A percentile compares a stretch with the other conserved stretches of the same genome.
Evolutionary conservation across 1,140 invertebrate species (phyloP).

Genomic region (Ceratina japonica): DNA sequence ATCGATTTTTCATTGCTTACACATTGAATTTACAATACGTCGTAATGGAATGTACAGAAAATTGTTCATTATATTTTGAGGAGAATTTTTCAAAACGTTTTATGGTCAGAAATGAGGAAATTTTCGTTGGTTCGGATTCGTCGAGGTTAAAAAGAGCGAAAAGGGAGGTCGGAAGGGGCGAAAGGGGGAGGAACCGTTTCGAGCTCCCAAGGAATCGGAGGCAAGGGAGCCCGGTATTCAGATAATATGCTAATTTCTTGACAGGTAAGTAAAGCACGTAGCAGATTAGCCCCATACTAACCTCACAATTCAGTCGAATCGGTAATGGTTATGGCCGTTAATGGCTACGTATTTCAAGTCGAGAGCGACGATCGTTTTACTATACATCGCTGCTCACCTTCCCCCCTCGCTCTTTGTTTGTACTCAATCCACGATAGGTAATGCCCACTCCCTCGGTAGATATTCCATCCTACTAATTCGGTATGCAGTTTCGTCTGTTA

Average conservation of each 20-base stretch:
- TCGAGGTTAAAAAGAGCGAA: neutral
- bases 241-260: conserved; percentile 68
- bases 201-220: conserved; percentile 51
- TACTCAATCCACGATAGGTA: conserved; percentile 52
- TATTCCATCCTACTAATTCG: conserved; percentile 35
- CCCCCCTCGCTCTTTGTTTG: conserved; percentile 30
- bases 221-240: conserved; percentile 43
- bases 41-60: too few relatives aligned
- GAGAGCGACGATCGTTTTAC: conserved; percentile 59
- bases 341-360: conserved; percentile 75
- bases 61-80: too few relatives aligned
- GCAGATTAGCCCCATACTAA: conserved; percentile 58
- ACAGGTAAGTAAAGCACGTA: conserved; percentile 67
- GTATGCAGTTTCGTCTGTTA: conserved; percentile 35
- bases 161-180: neutral
- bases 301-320: conserved; percentile 71
- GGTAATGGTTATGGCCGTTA: conserved; percentile 78
- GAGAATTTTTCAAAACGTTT: too few relatives aligned
- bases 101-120: too few relatives aligned
- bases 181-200: conserved; percentile 36
- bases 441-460: conserved; percentile 25
- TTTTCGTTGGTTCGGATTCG: neutral
- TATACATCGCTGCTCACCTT: conserved; percentile 28
- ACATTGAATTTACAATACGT: too few relatives aligned
- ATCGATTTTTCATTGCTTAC: too few relatives aligned